These are phyloP conservation scores for Enoplosus armatus DNA, from an alignment of 2,797 vertebrate genomes.

Conservation along the genomic window DNA sequence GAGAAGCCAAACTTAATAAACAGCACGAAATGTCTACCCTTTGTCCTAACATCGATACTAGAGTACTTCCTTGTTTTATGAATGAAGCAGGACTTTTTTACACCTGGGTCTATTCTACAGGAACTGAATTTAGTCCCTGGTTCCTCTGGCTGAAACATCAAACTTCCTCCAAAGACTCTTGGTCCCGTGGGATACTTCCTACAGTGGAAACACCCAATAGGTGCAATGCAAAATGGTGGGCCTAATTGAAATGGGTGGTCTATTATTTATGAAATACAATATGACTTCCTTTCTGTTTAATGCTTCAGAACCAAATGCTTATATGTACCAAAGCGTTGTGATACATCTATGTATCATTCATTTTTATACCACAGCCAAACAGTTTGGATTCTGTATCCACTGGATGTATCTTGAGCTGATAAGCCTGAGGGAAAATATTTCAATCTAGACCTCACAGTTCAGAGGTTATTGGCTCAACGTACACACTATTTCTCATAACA, in stretches of 20 bases:
- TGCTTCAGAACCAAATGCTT: not conserved
- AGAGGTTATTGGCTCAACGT: constrained; percentile 19
- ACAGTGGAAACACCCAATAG: not conserved
- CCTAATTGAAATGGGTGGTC: not conserved
- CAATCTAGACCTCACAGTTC: constrained; percentile 27
- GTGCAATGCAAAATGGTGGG: not conserved
- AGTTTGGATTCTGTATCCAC: constrained; percentile 9
- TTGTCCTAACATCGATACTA: not conserved
- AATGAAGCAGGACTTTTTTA: not conserved
- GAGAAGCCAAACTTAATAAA: not conserved
- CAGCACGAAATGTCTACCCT: not conserved
- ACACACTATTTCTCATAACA: constrained; percentile 4
- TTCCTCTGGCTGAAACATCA: not conserved
- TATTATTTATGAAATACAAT: not conserved
- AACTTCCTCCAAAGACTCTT: constrained; percentile 6
- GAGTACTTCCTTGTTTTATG: not conserved
- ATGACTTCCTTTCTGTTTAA: not conserved
- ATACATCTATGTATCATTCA: not conserved
- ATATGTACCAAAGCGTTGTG: not conserved
- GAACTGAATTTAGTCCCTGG: not conserved
- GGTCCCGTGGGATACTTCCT: not conserved
- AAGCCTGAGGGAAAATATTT: constrained; percentile 29
- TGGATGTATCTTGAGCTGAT: constrained; percentile 33
- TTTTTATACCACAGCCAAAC: constrained; percentile 13
- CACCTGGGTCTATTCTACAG: not conserved